These are phyloP conservation scores for Rhea pennata DNA, from an alignment of 2,113 vertebrate genomes.

Conservation along the genomic window DNA sequence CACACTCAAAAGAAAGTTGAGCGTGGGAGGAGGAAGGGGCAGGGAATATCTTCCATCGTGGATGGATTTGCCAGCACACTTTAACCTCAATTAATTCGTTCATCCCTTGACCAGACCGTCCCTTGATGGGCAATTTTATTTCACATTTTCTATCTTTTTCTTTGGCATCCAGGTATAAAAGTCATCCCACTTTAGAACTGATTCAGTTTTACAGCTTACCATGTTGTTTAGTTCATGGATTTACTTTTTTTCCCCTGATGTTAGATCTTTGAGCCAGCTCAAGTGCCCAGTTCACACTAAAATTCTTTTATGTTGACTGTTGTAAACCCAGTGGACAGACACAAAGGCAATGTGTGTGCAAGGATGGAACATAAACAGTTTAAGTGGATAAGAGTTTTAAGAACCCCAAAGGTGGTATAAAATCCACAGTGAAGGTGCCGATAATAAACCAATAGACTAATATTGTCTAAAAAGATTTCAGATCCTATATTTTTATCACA, in stretches of 20 bases:
- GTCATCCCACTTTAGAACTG: not conserved
- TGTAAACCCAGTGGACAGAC: not conserved
- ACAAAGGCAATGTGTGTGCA: not conserved
- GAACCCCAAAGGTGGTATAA: not conserved
- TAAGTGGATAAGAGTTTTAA: not conserved
- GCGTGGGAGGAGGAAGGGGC: not conserved
- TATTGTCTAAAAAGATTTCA: not conserved
- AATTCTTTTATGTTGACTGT: not conserved
- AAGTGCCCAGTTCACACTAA: rapidly evolving
- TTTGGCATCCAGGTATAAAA: not conserved
- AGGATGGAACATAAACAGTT: not conserved
- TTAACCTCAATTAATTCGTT: not conserved
- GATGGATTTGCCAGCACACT: not conserved
- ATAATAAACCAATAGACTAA: not conserved
- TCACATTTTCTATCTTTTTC: not conserved
- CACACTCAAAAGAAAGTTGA: not conserved
- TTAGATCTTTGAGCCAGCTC: not conserved
- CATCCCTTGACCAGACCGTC: too few relatives aligned
- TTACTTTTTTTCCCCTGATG: not conserved
- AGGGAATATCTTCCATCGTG: not conserved
- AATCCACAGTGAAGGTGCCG: not conserved
- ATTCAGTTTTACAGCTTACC: not conserved
- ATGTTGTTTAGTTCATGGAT: not conserved
- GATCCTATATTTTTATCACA: not conserved
- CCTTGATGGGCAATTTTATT: not conserved